These are phyloP conservation scores for Formicarius rufipectus DNA, from an alignment of 2,113 vertebrate species.

Conservation along the genomic window DNA sequence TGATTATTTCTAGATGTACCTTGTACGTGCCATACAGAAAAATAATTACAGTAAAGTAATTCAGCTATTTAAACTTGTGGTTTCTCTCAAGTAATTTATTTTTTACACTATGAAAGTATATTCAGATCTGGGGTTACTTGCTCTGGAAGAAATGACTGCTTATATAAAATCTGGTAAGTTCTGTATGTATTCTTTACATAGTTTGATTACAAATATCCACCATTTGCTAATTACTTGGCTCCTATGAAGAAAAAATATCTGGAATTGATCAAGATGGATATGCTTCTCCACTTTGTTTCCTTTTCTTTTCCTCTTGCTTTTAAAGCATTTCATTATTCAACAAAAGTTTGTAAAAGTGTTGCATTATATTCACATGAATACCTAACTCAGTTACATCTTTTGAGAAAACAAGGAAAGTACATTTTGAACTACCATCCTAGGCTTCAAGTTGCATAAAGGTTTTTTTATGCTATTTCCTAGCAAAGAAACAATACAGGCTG, in stretches of 20 bases:
- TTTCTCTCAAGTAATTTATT: not conserved
- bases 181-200: not conserved
- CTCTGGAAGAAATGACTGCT: not conserved
- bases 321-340: not conserved
- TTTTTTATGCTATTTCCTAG: constrained; percentile 17
- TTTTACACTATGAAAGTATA: not conserved
- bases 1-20: not conserved
- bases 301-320: not conserved
- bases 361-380: not conserved
- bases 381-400: not conserved
- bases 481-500: not conserved
- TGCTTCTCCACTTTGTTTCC: not conserved
- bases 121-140: not conserved
- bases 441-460: not conserved
- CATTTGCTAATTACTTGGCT: not conserved
- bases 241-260: not conserved
- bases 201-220: not conserved
- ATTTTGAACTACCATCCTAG: not conserved
- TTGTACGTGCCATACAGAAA: not conserved
- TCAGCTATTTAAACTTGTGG: not conserved
- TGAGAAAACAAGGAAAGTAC: not conserved
- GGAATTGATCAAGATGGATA: not conserved
- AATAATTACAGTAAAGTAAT: not conserved
- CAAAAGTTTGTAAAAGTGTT: not conserved
- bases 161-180: not conserved